Percentiles rank a stretch among this genome's conserved stretches.
Evolutionary conservation across 2,797 vertebrate species (phyloP).

Genomic region (Fratercula arctica): DNA sequence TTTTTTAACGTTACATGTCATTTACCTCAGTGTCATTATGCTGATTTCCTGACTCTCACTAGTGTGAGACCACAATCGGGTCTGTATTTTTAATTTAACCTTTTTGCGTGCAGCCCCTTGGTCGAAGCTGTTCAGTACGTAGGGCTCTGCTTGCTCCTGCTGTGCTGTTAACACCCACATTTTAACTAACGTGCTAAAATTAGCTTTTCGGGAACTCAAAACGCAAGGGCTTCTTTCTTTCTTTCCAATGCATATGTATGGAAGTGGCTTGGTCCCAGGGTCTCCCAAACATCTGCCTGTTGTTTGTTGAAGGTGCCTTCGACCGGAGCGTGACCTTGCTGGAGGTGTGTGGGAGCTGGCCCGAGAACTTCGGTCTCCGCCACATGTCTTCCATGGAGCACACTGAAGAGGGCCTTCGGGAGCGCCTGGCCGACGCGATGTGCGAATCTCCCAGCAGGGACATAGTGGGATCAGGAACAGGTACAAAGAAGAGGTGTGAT

Average conservation of each 20-base stretch:
- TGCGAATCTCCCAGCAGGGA: slow-evolving; percentile 95
- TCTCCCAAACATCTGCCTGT: background rate
- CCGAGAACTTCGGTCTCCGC: slow-evolving; percentile 92
- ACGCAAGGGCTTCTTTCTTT: background rate
- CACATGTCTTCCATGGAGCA: slow-evolving; percentile 89
- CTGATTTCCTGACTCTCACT: background rate
- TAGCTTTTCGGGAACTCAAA: background rate
- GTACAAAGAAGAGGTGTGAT: slow-evolving; percentile 83
- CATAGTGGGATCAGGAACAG: slow-evolving; percentile 92
- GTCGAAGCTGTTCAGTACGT: background rate
- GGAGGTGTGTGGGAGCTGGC: slow-evolving; percentile 98
- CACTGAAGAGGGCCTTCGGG: slow-evolving; percentile 92
- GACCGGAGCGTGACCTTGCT: slow-evolving; percentile 94
- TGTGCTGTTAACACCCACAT: background rate
- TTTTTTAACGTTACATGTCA: rapidly evolving
- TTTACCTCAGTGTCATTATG: background rate
- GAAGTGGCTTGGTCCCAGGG: background rate
- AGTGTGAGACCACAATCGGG: background rate
- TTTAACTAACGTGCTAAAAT: rapidly evolving
- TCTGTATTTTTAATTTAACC: background rate
- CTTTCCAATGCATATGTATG: background rate
- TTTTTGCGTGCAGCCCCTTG: background rate
- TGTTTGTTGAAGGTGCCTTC: slow-evolving; percentile 84
- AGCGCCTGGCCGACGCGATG: slow-evolving; percentile 97
- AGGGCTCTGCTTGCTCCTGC: background rate